Evolutionary conservation across 2,888 invertebrate genomes (phyloP), one percentile per base, ranked within the genome.

Genomic region (Dicranocentrus wangi): DNA sequence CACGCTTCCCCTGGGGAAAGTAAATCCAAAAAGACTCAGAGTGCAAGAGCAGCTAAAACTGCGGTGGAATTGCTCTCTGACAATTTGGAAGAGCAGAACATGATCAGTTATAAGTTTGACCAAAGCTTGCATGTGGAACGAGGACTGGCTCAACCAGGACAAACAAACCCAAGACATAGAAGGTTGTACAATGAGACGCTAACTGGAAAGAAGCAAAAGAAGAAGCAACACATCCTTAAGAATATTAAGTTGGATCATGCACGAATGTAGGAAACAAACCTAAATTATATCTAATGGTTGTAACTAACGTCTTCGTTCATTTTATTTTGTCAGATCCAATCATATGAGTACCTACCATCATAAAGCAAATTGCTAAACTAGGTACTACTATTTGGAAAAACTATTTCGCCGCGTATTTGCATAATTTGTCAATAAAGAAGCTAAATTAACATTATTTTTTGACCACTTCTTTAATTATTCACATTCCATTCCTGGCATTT

Each of bases 41-140:
- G 32, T 55, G 10, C 15, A 0, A 58, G 43, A 21, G 77, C 69
- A 23, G 79, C 75, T 1, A 75, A 70, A 17, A 79, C 65, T 51
- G 47, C 79, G 1, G 71, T 72, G 7, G 55, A 61, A 28, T 32
- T 79, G 21, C 47, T 82, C 5, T 55, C 82, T 0, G 66, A 61
- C 1, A 79, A 70, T 15, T 23, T 82, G 65, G 60, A 55, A 15
- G 79, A 82, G n/a, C 69, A 75, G 28, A 82, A 82, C 1, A 8
- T 72, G 61, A 0, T n/a, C 27, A 15, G 13, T 3, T 7, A 39
- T 21, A 21, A 19, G 8, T 66, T 28, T 43, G 15, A 58, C 25
- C 17, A 55, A 19, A 8, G 21, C 15, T 27, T 68, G 32, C 25
- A 27, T n/a, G 2, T 77, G n/a, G 47, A 21, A 1, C 53, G 69